Evolutionary conservation across 35 echinoderm and acorn worm genomes (phyloP), one percentile per base, ranked within the genome.

Genomic region (Apostichopus parvimensis): DNA sequence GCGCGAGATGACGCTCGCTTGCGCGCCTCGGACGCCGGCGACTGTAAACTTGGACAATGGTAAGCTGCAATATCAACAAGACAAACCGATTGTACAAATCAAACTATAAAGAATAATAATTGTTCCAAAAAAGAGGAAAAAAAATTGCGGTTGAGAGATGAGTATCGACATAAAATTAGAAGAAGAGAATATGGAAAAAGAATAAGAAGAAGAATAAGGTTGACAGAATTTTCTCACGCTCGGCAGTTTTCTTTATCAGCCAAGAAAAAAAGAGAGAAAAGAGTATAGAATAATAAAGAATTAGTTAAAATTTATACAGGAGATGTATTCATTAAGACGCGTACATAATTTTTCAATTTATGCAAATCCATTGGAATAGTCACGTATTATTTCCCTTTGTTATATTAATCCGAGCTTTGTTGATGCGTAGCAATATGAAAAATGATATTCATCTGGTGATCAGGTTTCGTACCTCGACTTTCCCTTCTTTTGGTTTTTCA

Each of bases 11-110:
- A 84, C 81, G 56, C 81, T 59, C 24, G 81, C 81, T 11, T 9
- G 20, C 55, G 57, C 55, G 81, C 81, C 81, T 58, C 15, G 56
- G 54, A 84, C 81, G 81, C 53, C 54, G 53, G 53, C 81, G 57
- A 20, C 81, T 61, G 54, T n/a, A n/a, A 21, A 14, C 54, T 84
- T 22, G 6, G 53, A 84, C 81, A 84, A 84, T 57, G 58, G 81
- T 84, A 84, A 84, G 81, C 81, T 84, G 81, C 22, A 57, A 84
- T 84, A 84, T 84, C 81, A 84, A 84, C 52, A 84, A 84, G 81
- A 84, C 81, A 84, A 84, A 18, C 23, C 81, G 57, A n/a, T 84
- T 84, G 81, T 75, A 59, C 81, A 84, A 84, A 84, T 84, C 81
- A 84, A 84, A 84, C 81, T 84, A 56, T 59, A 59, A 59, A 59